Evolutionary conservation across 37 sponge, comb jelly and placozoan genomes (phyloP).

Genomic region (Geodia barretti): DNA sequence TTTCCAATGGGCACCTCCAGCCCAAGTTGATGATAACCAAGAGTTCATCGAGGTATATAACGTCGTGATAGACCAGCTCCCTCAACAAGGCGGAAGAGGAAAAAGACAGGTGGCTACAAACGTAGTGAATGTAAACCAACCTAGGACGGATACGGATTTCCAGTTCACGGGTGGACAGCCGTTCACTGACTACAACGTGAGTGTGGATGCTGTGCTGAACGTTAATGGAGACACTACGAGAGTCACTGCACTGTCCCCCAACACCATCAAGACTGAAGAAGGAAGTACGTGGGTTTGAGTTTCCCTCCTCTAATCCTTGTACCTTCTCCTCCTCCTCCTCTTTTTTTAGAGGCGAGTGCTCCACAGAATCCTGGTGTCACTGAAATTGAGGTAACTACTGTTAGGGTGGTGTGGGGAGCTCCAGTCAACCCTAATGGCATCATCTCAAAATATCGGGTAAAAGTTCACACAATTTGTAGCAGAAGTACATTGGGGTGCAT

Average conservation of each 20-base stretch:
- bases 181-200: background rate
- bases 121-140: background rate
- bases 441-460: slow-evolving; percentile 36
- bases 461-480: background rate
- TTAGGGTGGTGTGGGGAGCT: slow-evolving; percentile 33
- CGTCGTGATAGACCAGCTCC: too few species aligned
- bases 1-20: background rate
- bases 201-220: slow-evolving; percentile 9
- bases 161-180: background rate
- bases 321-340: background rate
- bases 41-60: background rate
- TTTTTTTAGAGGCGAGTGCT: background rate
- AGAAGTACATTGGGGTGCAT: too few species aligned
- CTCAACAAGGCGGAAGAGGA: background rate
- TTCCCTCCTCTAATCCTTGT: background rate
- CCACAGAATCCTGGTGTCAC: background rate
- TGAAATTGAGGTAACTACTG: background rate
- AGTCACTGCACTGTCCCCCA: background rate
- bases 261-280: background rate
- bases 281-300: background rate
- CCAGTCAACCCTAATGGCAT: slow-evolving; percentile 56
- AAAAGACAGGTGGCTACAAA: background rate
- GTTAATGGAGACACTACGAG: background rate
- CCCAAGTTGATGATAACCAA: too few species aligned
- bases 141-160: background rate